Evolutionary conservation across 2,888 invertebrate species (phyloP).

Genomic region (Athripsodes cinereus): DNA sequence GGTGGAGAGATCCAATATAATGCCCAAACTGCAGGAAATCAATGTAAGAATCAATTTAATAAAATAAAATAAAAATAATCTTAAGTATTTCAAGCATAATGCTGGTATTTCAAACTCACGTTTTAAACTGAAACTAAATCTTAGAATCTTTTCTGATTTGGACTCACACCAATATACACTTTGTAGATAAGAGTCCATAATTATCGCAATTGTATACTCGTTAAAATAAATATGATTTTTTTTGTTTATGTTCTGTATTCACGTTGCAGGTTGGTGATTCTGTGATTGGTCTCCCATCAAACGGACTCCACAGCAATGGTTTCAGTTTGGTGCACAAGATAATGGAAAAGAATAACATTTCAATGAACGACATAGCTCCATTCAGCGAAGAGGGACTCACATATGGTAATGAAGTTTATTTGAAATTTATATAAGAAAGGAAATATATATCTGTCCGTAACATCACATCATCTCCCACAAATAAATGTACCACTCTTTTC

Average conservation of each 20-base stretch:
- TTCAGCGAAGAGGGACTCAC: conserved; percentile 63
- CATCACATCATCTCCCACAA: too few relatives aligned
- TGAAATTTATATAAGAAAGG: too few relatives aligned
- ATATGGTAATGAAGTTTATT: conserved; percentile 52
- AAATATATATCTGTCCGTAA: too few relatives aligned
- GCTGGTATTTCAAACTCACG: too few relatives aligned
- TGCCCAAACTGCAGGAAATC: conserved; percentile 70
- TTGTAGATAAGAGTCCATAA: background rate
- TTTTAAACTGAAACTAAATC: too few relatives aligned
- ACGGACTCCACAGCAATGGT: conserved; percentile 95
- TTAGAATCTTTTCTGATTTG: too few relatives aligned
- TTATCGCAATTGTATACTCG: background rate
- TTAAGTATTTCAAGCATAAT: too few relatives aligned
- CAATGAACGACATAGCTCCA: conserved; percentile 62
- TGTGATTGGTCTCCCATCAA: conserved; percentile 84
- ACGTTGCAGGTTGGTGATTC: conserved; percentile 66
- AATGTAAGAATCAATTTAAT: conserved; percentile 34
- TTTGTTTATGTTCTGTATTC: conserved; percentile 7
- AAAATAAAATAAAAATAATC: too few relatives aligned
- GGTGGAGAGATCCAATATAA: conserved; percentile 67
- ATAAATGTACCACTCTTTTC: too few relatives aligned
- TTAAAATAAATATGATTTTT: background rate
- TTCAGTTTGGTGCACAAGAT: conserved; percentile 89
- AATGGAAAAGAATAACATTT: conserved; percentile 63
- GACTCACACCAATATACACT: too few relatives aligned